Base-by-base conservation (phyloP, 2,888 invertebrate species). In the Diloba caeruleocephala region DNA sequence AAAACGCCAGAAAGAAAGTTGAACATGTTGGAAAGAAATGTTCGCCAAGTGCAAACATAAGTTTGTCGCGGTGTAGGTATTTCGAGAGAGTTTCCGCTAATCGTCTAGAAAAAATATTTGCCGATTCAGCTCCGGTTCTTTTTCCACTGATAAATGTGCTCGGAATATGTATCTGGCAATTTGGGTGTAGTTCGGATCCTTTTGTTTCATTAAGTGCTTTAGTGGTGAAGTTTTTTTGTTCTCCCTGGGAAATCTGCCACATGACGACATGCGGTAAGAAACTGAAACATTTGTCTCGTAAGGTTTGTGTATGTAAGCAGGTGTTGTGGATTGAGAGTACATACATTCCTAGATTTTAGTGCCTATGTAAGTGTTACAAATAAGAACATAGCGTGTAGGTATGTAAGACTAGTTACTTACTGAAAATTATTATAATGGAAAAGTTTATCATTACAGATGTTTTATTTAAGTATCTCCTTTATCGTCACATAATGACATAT, bases 101-200 rank as follows among this genome's bases (percentile, higher is more conserved):
- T 92, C 88, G 89, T 80, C 88, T 84, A 88, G 87, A 92, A 92
- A 91, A 92, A 92, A 92, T 89, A 91, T 90, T 90, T 88, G 91
- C 88, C 79, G 88, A 91, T 82, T 89, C 87, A 81, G 85, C 87
- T 72, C 78, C 74, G 79, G 80, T 77, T 87, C 84, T 87, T 90
- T 87, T 84, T 84, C 84, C 73, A 71, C 83, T 89, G 91, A 90
- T 87, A 89, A 90, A 92, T 91, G 90, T 83, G 74, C 82, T 76
- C 78, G 71, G 87, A 87, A 86, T 87, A 88, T 88, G 87, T 89
- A 87, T 86, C 85, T 84, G 74, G 83, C 82, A 80, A 85, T 87
- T 88, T 78, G 79, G 74, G 72, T 76, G 73, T 82, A 81, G 80
- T 84, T 84, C 66, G 71, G 78, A 76, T 76, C 75, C 84, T 81